Conservation (phyloP, 2,113 vertebrate species). For the Anoplopoma fimbria region DNA sequence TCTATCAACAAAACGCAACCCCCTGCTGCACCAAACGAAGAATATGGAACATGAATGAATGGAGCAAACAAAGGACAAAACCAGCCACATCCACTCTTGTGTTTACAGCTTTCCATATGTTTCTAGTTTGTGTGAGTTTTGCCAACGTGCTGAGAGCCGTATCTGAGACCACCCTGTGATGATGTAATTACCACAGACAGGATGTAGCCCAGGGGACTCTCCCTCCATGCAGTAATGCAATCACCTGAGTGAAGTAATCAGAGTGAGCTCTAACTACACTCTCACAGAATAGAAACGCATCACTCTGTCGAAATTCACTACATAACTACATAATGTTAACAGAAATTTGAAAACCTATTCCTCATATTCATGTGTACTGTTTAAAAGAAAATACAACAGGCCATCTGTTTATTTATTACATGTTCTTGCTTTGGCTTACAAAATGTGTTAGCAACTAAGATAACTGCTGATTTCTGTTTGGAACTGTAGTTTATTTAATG, state of each 20-base stretch:
- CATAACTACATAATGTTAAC: background rate
- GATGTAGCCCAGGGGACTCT: slow-evolving; percentile 55
- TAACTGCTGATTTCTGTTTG: background rate
- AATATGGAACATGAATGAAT: slow-evolving; percentile 11
- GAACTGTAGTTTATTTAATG: background rate
- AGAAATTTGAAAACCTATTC: background rate
- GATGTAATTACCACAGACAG: slow-evolving; percentile 63
- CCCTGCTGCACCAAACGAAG: slow-evolving; percentile 86
- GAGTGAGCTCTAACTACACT: slow-evolving; percentile 27
- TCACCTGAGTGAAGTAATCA: slow-evolving; percentile 55
- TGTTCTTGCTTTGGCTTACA: background rate
- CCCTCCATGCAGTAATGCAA: slow-evolving; percentile 46
- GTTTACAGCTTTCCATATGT: slow-evolving; percentile 67
- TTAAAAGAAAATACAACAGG: background rate
- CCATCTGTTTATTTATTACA: background rate
- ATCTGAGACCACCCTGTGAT: slow-evolving; percentile 63
- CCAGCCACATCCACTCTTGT: background rate
- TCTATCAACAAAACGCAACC: slow-evolving; percentile 82
- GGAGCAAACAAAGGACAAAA: slow-evolving; percentile 10
- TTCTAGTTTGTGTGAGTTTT: slow-evolving; percentile 55
- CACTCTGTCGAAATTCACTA: background rate
- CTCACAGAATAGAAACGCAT: slow-evolving; percentile 8
- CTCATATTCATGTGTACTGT: background rate
- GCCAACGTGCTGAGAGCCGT: slow-evolving; percentile 6
- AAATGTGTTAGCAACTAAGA: background rate